These are phyloP conservation scores for Lepetodrilus schrolli DNA, from an alignment of 2,888 invertebrate genomes.

Conservation along the genomic window DNA sequence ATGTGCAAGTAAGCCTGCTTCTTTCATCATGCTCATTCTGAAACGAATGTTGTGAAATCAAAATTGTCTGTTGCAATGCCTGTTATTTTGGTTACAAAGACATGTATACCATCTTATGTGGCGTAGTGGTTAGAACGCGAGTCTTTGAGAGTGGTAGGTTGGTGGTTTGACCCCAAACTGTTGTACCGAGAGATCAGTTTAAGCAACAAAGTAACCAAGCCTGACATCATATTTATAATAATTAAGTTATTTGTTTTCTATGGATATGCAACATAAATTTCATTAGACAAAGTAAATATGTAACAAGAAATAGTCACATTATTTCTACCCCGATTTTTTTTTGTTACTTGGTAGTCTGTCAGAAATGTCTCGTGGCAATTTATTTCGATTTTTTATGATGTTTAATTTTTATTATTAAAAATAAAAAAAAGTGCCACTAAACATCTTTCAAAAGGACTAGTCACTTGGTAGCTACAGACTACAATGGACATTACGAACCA, in stretches of 20 bases:
- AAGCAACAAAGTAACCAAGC: too few relatives aligned
- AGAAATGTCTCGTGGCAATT: neutral
- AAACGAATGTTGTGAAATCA: neutral
- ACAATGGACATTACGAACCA: neutral
- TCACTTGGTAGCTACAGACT: neutral
- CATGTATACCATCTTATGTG: neutral
- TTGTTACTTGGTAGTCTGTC: neutral
- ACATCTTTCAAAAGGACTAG: neutral
- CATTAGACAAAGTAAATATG: too few relatives aligned
- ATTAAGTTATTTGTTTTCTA: too few relatives aligned
- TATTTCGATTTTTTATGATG: too few relatives aligned
- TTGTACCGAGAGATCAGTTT: too few relatives aligned
- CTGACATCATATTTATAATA: too few relatives aligned
- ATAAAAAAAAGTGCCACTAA: neutral
- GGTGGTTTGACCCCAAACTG: too few relatives aligned
- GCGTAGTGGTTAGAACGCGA: too few relatives aligned
- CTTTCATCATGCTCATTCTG: constrained; percentile 1
- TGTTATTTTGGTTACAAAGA: neutral
- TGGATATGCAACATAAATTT: too few relatives aligned
- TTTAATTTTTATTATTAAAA: neutral
- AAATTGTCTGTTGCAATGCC: neutral
- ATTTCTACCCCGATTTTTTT: neutral
- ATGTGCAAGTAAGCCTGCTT: neutral
- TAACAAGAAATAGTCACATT: too few relatives aligned
- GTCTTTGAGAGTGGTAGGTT: too few relatives aligned